A percentile compares a stretch with the other conserved stretches of the same genome.
phyloP scores from a whole-genome alignment of 2,888 invertebrate genomes.

The Dendrolimus pini region DNA sequence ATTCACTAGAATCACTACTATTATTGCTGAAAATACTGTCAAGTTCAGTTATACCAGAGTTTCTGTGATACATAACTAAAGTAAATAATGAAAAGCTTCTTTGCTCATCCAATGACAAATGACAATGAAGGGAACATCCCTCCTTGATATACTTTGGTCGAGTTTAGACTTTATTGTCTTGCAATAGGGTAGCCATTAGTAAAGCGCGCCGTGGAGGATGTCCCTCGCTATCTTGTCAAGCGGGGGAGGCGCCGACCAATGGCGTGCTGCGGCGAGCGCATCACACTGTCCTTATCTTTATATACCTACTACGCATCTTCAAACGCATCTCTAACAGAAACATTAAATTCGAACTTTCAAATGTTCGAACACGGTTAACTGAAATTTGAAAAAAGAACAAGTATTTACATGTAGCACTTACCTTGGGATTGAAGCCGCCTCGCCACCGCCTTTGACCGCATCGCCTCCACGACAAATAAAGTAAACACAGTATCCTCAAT shows the following conservation, averaged over 20 bases:
- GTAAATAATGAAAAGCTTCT: constrained; percentile 66
- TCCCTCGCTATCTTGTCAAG: constrained; percentile 72
- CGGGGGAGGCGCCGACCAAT: constrained; percentile 71
- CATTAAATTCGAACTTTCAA: not conserved
- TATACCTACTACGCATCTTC: constrained; percentile 59
- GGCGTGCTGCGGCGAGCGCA: constrained; percentile 49
- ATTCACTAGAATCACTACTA: too few species aligned
- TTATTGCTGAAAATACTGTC: too few species aligned
- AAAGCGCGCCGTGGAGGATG: constrained; percentile 49
- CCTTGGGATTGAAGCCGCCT: constrained; percentile 83
- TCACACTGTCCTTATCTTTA: constrained; percentile 60
- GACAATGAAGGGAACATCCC: constrained; percentile 70
- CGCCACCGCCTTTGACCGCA: constrained; percentile 85
- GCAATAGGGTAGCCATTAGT: constrained; percentile 24
- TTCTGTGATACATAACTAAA: constrained; percentile 14
- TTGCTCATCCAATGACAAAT: constrained; percentile 72
- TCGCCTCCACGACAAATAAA: constrained; percentile 57
- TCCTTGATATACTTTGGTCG: constrained; percentile 25
- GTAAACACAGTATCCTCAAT: constrained; percentile 46
- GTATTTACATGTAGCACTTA: constrained; percentile 43
- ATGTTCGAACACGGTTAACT: not conserved
- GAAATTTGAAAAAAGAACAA: constrained; percentile 11
- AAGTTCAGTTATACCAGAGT: too few species aligned
- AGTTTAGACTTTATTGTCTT: constrained; percentile 29
- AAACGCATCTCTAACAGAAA: constrained; percentile 6